Evolutionary conservation across 2,888 invertebrate genomes (phyloP).

Genomic region (Phengaris arion): DNA sequence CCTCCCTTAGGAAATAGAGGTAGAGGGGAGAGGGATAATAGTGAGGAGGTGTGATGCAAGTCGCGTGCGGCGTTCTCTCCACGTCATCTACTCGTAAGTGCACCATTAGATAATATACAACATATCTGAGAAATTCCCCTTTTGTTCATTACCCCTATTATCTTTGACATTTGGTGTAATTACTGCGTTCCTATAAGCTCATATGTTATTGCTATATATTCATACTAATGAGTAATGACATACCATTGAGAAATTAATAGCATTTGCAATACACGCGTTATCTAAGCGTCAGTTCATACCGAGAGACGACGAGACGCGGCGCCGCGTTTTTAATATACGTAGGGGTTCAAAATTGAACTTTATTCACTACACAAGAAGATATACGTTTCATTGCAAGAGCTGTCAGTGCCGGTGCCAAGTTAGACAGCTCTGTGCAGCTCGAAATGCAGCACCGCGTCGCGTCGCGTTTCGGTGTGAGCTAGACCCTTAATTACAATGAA

Average conservation of each 20-base stretch:
- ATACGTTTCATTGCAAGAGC: too few relatives aligned
- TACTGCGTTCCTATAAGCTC: slow-evolving; percentile 9
- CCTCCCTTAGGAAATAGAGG: neutral
- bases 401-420: too few relatives aligned
- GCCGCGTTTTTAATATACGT: too few relatives aligned
- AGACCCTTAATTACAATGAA: too few relatives aligned
- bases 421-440: too few relatives aligned
- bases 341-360: too few relatives aligned
- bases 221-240: slow-evolving; percentile 18
- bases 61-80: neutral
- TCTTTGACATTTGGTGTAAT: slow-evolving; percentile 23
- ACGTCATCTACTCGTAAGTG: slow-evolving; percentile 4
- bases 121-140: slow-evolving; percentile 13
- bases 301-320: too few relatives aligned
- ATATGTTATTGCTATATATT: slow-evolving; percentile 1
- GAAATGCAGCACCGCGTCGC: too few relatives aligned
- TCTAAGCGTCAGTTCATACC: neutral
- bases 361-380: too few relatives aligned
- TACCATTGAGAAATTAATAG: slow-evolving; percentile 20
- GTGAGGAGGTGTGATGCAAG: neutral
- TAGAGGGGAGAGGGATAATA: too few relatives aligned
- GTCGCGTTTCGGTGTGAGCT: too few relatives aligned
- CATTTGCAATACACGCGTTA: slow-evolving; percentile 7
- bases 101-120: too few relatives aligned
- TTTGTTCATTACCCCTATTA: slow-evolving; percentile 20